These are phyloP conservation scores for Anagyrus pseudococci DNA, from an alignment of 2,888 invertebrate species.

Conservation along the genomic window DNA sequence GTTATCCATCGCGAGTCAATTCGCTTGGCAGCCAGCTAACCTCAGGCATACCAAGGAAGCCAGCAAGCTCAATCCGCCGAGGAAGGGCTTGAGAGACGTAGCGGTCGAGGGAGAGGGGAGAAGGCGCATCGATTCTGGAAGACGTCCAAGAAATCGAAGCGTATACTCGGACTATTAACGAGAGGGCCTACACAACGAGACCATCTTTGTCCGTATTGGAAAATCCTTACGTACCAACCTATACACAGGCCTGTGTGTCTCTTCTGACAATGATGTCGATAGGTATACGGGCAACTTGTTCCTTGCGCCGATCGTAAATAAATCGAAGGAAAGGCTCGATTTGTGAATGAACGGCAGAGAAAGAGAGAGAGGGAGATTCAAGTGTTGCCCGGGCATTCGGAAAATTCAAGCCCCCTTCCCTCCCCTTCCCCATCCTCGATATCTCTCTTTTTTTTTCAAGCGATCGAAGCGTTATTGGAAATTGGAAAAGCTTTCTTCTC, in stretches of 20 bases:
- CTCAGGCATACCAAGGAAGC: neutral
- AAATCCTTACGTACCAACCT: neutral
- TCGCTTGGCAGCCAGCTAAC: neutral
- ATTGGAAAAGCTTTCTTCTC: too few relatives aligned
- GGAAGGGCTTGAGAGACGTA: neutral
- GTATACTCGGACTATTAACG: constrained; percentile 16
- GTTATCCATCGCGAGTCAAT: neutral
- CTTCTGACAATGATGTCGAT: neutral
- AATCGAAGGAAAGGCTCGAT: neutral
- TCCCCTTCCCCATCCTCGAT: too few relatives aligned
- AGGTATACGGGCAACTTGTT: too few relatives aligned
- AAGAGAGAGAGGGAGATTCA: too few relatives aligned
- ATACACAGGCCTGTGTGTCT: neutral
- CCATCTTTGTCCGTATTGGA: neutral
- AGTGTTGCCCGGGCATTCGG: too few relatives aligned
- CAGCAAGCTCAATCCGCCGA: constrained; percentile 9
- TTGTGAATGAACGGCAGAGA: too few relatives aligned
- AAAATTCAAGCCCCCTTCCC: too few relatives aligned
- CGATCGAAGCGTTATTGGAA: too few relatives aligned
- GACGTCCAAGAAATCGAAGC: constrained; percentile 18
- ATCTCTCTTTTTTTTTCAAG: too few relatives aligned
- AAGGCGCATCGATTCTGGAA: constrained; percentile 36
- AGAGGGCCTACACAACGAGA: neutral
- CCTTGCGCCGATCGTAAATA: too few relatives aligned
- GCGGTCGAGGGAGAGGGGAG: neutral